A percentile compares a stretch with the other conserved stretches of the same genome.
Conservation (phyloP, 1,140 invertebrate genomes). For the Drosophila paulistorum region DNA sequence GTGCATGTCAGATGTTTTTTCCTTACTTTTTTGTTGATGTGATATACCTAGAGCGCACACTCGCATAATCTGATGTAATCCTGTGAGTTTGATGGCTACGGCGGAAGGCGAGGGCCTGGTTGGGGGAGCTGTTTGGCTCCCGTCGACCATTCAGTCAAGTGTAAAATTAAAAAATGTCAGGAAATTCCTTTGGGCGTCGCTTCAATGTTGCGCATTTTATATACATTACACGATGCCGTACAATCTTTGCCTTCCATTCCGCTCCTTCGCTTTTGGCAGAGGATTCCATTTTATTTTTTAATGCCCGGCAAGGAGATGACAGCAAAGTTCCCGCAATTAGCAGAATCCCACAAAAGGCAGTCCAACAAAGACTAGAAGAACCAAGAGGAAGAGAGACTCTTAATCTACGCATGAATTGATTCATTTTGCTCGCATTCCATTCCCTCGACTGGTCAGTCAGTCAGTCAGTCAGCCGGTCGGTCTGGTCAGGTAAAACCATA, state of each 20-base stretch:
- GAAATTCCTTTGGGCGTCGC: conserved; percentile 76
- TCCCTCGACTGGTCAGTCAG: conserved; percentile 24
- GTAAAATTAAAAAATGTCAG: conserved; percentile 81
- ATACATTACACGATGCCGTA: conserved; percentile 48
- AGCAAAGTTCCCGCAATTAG: conserved; percentile 62
- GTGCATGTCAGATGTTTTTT: background rate
- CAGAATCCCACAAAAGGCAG: conserved; percentile 45
- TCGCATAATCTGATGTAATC: conserved; percentile 65
- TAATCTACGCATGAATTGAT: conserved; percentile 57
- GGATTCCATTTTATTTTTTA: conserved; percentile 1
- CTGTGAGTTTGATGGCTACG: conserved; percentile 22
- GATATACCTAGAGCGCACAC: background rate
- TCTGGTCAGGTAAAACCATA: conserved; percentile 47
- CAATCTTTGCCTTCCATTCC: conserved; percentile 21
- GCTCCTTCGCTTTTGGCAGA: background rate
- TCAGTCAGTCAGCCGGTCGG: too few relatives aligned
- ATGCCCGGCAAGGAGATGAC: conserved; percentile 11
- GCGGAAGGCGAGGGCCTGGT: too few relatives aligned
- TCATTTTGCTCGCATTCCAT: conserved; percentile 28
- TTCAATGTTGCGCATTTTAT: conserved; percentile 69
- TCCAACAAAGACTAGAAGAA: too few relatives aligned
- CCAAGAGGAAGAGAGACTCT: conserved; percentile 20
- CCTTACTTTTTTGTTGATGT: background rate
- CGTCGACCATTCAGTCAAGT: conserved; percentile 68
- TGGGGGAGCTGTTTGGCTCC: conserved; percentile 13